Percentiles rank a stretch among this genome's conserved stretches.
Evolutionary conservation across 2,113 vertebrate species (phyloP).

Genomic region (Probosciger aterrimus): DNA sequence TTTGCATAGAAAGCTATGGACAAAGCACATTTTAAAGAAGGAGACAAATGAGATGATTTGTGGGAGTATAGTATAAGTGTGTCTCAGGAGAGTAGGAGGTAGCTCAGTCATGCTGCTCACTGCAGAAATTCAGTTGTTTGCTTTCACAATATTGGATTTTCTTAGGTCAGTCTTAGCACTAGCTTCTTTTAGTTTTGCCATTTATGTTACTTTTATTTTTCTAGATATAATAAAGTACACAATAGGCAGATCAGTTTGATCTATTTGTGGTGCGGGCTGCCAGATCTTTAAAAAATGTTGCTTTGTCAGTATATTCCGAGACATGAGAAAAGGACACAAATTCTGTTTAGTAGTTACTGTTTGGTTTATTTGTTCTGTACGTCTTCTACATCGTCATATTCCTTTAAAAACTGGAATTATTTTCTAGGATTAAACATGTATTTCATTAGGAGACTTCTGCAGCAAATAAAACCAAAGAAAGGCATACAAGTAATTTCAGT

Average conservation of each 20-base stretch:
- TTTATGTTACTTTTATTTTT: neutral
- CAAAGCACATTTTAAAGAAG: neutral
- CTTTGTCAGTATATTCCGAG: neutral
- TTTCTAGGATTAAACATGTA: neutral
- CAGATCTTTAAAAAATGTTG: neutral
- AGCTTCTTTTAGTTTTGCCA: neutral
- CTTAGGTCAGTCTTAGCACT: neutral
- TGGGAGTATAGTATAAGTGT: neutral
- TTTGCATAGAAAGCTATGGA: neutral
- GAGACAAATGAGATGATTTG: neutral
- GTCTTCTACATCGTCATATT: neutral
- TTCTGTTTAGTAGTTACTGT: neutral
- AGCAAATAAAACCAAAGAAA: neutral
- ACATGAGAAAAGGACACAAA: neutral
- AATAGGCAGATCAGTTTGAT: neutral
- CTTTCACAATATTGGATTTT: neutral
- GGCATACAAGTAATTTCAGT: neutral
- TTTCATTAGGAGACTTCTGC: neutral
- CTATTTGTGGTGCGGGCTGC: neutral
- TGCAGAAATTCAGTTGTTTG: neutral
- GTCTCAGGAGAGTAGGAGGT: neutral
- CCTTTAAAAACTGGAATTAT: neutral
- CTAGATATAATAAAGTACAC: neutral
- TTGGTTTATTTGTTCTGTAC: neutral
- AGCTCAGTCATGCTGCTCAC: neutral